phyloP scores from a whole-genome alignment of 1,140 invertebrate species.

The Ceratina japonica region DNA sequence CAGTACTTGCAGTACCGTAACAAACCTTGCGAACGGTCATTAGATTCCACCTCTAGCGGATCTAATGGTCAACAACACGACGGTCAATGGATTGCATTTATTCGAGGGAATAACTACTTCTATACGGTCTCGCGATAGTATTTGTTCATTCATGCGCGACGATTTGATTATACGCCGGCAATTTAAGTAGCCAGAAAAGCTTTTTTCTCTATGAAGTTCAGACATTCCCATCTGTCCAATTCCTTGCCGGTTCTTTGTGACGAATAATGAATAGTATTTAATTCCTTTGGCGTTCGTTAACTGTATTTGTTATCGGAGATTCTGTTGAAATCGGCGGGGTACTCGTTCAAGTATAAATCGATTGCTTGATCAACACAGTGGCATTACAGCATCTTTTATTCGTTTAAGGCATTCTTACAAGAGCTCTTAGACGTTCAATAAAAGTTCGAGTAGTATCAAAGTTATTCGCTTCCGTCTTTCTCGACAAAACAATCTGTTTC shows the following conservation, averaged over 20 bases:
- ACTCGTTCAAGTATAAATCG: constrained; percentile 10
- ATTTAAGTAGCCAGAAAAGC: not conserved
- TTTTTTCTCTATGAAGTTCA: too few relatives aligned
- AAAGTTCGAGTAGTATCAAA: not conserved
- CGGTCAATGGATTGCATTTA: not conserved
- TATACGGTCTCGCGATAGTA: not conserved
- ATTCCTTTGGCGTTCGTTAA: constrained; percentile 1
- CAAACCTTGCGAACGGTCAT: not conserved
- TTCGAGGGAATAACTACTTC: constrained; percentile 1
- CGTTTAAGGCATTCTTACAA: not conserved
- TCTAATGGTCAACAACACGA: constrained; percentile 5
- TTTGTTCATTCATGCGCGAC: constrained; percentile 5
- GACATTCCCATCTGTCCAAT: too few relatives aligned
- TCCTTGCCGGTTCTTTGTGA: too few relatives aligned
- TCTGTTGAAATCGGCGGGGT: constrained; percentile 4
- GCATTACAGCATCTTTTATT: not conserved
- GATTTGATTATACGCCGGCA: not conserved
- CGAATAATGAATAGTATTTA: not conserved
- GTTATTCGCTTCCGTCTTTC: not conserved
- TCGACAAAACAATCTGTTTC: too few relatives aligned
- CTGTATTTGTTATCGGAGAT: not conserved
- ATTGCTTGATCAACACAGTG: not conserved
- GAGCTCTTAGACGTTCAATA: too few relatives aligned
- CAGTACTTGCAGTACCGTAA: constrained; percentile 12
- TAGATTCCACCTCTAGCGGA: not conserved